These are phyloP conservation scores for Belonocnema kinseyi DNA, from an alignment of 1,140 invertebrate species.

Conservation along the genomic window DNA sequence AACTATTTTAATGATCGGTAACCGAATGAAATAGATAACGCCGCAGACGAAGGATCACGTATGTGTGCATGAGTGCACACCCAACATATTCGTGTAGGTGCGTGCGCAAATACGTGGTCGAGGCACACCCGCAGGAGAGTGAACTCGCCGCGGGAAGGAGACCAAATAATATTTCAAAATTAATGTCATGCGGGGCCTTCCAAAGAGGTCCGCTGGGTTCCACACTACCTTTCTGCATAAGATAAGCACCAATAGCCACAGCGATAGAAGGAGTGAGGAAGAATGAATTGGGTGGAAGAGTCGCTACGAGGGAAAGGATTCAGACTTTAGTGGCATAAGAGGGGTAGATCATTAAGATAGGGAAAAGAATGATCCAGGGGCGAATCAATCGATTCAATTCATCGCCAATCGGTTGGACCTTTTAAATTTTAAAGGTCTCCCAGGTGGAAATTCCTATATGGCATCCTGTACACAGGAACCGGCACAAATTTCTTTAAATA, in stretches of 20 bases:
- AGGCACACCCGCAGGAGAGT: conserved; percentile 30
- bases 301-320: too few relatives aligned
- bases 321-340: neutral
- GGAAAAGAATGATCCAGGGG: conserved; percentile 24
- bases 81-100: neutral
- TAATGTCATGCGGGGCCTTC: conserved; percentile 61
- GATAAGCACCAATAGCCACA: conserved; percentile 48
- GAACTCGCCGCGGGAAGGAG: conserved; percentile 38
- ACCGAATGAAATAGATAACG: conserved; percentile 13
- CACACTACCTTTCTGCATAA: conserved; percentile 52
- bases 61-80: conserved; percentile 26
- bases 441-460: too few relatives aligned
- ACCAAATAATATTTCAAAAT: conserved; percentile 69
- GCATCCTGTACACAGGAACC: too few relatives aligned
- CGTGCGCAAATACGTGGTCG: conserved; percentile 32
- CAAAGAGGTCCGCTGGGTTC: conserved; percentile 6
- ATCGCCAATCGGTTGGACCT: neutral
- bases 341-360: conserved; percentile 28
- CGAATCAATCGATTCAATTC: neutral
- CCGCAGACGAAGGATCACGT: conserved; percentile 30
- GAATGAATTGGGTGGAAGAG: neutral
- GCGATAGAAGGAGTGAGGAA: conserved; percentile 35
- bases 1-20: conserved; percentile 24
- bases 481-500: neutral
- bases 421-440: neutral